Evolutionary conservation across 1,140 invertebrate genomes (phyloP).

Genomic region (Tetramorium simillimum): DNA sequence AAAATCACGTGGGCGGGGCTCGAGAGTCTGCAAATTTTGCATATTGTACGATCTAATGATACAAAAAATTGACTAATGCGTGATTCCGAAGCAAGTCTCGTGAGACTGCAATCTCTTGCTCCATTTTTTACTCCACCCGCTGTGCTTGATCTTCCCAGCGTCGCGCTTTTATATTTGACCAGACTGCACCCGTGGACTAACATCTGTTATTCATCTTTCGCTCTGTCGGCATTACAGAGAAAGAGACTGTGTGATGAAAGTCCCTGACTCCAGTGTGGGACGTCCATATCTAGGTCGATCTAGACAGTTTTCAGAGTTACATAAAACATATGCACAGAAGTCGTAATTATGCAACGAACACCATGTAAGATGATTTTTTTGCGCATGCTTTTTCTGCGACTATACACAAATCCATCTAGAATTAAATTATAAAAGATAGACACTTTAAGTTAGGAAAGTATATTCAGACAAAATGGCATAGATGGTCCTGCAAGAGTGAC

Average conservation of each 20-base stretch:
- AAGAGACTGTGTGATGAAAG: background rate
- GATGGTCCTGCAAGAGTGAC: background rate
- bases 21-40: background rate
- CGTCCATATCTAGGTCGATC: background rate
- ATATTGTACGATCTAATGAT: background rate
- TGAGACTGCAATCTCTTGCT: background rate
- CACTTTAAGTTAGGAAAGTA: background rate
- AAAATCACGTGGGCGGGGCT: conserved; percentile 72
- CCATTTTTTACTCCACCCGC: background rate
- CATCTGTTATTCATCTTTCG: conserved; percentile 45
- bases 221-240: conserved; percentile 18
- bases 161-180: background rate
- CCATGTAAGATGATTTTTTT: background rate
- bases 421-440: background rate
- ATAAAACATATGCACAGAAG: background rate
- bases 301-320: background rate
- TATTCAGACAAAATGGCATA: background rate
- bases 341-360: background rate
- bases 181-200: conserved; percentile 23
- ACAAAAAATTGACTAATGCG: background rate
- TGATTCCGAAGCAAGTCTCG: background rate
- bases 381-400: background rate
- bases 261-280: background rate
- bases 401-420: background rate
- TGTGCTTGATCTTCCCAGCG: background rate